Conservation (phyloP, 2,888 invertebrate species). For the Malacosoma neustria region DNA sequence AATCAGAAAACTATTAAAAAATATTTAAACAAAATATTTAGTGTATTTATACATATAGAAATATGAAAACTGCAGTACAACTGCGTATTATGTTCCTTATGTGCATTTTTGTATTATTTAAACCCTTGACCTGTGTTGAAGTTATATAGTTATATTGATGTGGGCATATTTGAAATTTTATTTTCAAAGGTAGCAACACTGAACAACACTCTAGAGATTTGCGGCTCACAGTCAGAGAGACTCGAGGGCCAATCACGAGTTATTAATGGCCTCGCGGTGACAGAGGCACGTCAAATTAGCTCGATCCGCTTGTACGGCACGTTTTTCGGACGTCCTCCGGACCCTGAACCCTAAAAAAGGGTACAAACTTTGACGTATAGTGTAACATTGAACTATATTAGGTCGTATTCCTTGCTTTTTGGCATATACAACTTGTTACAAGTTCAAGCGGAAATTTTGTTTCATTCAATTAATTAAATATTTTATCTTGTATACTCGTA, state of each 20-base stretch:
- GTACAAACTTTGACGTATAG: background rate
- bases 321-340: background rate
- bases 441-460: background rate
- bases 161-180: too few relatives aligned
- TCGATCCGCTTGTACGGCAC: background rate
- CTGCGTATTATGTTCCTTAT: too few relatives aligned
- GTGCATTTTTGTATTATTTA: too few relatives aligned
- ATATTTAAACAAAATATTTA: too few relatives aligned
- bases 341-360: background rate
- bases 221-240: background rate
- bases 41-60: too few relatives aligned
- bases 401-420: background rate
- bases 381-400: background rate
- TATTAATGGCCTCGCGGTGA: background rate
- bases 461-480: too few relatives aligned
- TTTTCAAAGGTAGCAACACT: background rate
- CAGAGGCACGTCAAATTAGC: background rate
- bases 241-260: background rate
- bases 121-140: too few relatives aligned
- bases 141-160: too few relatives aligned
- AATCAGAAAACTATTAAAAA: too few relatives aligned
- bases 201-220: background rate
- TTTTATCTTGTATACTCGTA: too few relatives aligned
- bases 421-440: background rate
- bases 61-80: too few relatives aligned